A percentile compares a stretch with the other conserved stretches of the same genome.
Evolutionary conservation across 2,113 vertebrate species (phyloP).

Genomic region (Dasyprocta punctata): DNA sequence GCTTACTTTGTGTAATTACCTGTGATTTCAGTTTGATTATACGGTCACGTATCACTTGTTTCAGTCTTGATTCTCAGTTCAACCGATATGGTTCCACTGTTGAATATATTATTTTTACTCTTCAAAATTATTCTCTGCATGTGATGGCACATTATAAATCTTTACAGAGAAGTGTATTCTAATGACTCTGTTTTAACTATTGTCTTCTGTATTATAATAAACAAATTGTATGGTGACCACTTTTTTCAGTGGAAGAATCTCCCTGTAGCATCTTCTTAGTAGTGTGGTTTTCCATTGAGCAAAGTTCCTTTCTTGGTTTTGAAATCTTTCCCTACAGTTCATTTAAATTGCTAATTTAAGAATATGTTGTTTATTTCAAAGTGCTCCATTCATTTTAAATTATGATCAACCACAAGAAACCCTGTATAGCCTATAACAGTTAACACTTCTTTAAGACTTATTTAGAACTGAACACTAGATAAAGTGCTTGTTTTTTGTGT

Average conservation of each 20-base stretch:
- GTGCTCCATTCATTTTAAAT: conserved; percentile 6
- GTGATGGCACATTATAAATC: conserved; percentile 36
- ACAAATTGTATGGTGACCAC: conserved; percentile 32
- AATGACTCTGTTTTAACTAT: not conserved
- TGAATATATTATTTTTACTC: not conserved
- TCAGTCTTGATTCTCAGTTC: not conserved
- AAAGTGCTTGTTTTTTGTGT: not conserved
- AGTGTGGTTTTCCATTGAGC: conserved; percentile 16
- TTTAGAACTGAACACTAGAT: not conserved
- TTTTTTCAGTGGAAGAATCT: conserved; percentile 61
- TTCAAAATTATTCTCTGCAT: conserved; percentile 51
- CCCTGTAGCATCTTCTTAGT: conserved; percentile 39
- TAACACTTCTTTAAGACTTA: not conserved
- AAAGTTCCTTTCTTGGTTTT: conserved; percentile 46
- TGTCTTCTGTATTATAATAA: conserved; percentile 61
- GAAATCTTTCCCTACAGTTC: not conserved
- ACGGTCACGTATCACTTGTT: conserved; percentile 6
- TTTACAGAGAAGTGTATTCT: conserved; percentile 50
- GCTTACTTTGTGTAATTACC: conserved; percentile 24
- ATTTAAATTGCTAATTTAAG: conserved; percentile 7
- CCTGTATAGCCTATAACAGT: not conserved
- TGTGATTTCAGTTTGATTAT: conserved; percentile 47
- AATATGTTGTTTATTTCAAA: not conserved
- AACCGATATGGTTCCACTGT: not conserved
- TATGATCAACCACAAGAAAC: not conserved